Percentiles rank a stretch among this genome's conserved stretches.
phyloP scores from a whole-genome alignment of 2,888 invertebrate genomes.

The Cerastis leucographa region DNA sequence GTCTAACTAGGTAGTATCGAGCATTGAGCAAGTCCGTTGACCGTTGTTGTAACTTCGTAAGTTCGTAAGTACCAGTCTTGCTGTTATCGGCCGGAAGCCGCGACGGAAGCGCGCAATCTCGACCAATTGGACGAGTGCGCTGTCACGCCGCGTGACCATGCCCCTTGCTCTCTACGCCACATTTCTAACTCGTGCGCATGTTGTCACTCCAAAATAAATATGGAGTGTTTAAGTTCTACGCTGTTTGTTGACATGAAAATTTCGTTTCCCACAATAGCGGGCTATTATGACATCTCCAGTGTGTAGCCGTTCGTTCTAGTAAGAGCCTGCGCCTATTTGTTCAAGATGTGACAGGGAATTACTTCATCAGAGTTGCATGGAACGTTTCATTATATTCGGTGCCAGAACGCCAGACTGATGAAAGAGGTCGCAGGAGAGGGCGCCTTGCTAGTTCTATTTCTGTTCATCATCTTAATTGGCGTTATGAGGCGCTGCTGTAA shows the following conservation, averaged over 20 bases:
- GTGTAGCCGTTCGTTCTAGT: neutral
- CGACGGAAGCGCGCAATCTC: slow-evolving; percentile 90
- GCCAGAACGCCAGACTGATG: slow-evolving; percentile 13
- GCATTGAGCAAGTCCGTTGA: slow-evolving; percentile 83
- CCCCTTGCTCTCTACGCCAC: slow-evolving; percentile 76
- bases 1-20: slow-evolving; percentile 66
- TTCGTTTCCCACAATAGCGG: neutral
- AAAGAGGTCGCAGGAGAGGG: slow-evolving; percentile 25
- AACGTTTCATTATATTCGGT: slow-evolving; percentile 17
- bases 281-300: neutral
- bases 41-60: slow-evolving; percentile 81
- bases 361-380: neutral
- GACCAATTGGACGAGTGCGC: slow-evolving; percentile 87
- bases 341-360: neutral
- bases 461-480: slow-evolving; percentile 60
- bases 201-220: slow-evolving; percentile 45
- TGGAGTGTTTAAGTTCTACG: slow-evolving; percentile 17
- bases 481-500: slow-evolving; percentile 50
- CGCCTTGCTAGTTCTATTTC: slow-evolving; percentile 48
- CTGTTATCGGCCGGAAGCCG: slow-evolving; percentile 88
- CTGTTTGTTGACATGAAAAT: slow-evolving; percentile 18
- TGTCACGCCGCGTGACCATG: slow-evolving; percentile 88
- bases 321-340: neutral
- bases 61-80: slow-evolving; percentile 76
- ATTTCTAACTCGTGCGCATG: slow-evolving; percentile 69